A percentile compares a stretch with the other conserved stretches of the same genome.
Evolutionary conservation across 2,113 vertebrate species (phyloP).

Genomic region (Ctenodactylus gundi): DNA sequence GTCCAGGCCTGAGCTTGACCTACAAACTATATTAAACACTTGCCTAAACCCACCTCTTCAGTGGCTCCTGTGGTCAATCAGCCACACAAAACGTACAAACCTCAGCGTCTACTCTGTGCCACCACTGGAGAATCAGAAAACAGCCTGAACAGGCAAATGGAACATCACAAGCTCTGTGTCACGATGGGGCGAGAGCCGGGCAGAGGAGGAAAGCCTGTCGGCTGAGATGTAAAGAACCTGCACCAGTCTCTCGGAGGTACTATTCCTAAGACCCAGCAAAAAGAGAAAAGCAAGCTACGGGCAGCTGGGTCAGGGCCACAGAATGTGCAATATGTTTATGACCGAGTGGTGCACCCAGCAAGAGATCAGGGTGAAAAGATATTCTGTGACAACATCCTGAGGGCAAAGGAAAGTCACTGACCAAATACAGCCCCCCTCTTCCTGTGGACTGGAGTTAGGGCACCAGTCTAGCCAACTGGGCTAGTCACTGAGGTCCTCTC

Average conservation of each 20-base stretch:
- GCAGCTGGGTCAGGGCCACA: not conserved
- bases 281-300: not conserved
- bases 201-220: not conserved
- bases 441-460: not conserved
- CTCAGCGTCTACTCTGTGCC: not conserved
- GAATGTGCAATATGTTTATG: not conserved
- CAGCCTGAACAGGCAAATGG: not conserved
- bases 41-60: not conserved
- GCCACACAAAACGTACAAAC: not conserved
- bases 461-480: not conserved
- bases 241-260: not conserved
- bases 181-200: not conserved
- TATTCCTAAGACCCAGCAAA: not conserved
- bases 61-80: not conserved
- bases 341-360: not conserved
- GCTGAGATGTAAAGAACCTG: not conserved
- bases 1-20: not conserved
- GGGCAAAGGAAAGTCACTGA: not conserved
- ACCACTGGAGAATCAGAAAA: not conserved
- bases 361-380: not conserved
- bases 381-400: not conserved
- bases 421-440: not conserved
- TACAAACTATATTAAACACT: not conserved
- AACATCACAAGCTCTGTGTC: not conserved
- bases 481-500: not conserved